A percentile compares a stretch with the other conserved stretches of the same genome.
phyloP scores from a whole-genome alignment of 2,113 vertebrate genomes.

The Sialia sialis region DNA sequence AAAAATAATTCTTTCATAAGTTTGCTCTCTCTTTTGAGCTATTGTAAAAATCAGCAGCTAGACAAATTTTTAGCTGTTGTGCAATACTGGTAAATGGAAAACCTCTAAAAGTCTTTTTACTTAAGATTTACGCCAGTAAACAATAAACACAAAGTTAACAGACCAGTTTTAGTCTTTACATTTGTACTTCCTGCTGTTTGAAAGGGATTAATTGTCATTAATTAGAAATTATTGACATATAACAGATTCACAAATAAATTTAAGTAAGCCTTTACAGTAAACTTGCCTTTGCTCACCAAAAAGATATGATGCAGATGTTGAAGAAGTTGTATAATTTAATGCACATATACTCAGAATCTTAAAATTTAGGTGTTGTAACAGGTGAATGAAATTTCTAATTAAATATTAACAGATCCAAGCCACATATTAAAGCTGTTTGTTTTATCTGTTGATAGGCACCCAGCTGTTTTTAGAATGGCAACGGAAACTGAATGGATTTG shows the following conservation, averaged over 20 bases:
- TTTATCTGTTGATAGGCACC: neutral
- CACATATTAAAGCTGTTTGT: neutral
- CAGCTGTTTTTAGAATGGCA: neutral
- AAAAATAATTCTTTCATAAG: neutral
- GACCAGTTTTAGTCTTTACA: too few relatives aligned
- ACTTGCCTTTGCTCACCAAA: neutral
- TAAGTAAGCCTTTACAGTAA: neutral
- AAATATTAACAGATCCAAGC: neutral
- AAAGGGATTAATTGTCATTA: too few relatives aligned
- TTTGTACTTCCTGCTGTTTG: too few relatives aligned
- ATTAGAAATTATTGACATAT: too few relatives aligned
- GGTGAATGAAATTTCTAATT: neutral
- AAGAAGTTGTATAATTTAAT: neutral
- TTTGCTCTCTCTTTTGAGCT: neutral
- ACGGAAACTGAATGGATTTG: neutral
- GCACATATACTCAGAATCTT: neutral
- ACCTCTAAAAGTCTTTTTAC: neutral
- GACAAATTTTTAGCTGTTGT: neutral
- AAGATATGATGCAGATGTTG: neutral
- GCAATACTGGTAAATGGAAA: neutral
- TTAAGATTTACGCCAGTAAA: neutral
- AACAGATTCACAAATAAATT: neutral
- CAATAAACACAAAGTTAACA: neutral
- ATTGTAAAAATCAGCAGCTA: neutral
- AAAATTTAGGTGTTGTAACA: neutral